Evolutionary conservation across 2,113 vertebrate genomes (phyloP).

Genomic region (Pomatostomus ruficeps): DNA sequence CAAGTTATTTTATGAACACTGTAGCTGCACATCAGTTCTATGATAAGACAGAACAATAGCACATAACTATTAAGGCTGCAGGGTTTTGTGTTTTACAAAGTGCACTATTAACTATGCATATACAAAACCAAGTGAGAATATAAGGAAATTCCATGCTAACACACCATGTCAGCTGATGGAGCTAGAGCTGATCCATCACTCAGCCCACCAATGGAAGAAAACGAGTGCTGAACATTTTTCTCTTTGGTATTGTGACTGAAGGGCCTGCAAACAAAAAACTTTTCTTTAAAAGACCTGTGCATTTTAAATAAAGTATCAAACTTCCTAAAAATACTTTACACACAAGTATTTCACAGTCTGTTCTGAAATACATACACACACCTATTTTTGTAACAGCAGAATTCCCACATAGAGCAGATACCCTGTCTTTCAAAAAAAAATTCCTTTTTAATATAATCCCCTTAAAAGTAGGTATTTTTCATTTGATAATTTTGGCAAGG

Average conservation of each 20-base stretch:
- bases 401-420: not conserved
- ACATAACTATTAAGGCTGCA: not conserved
- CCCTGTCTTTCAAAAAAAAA: not conserved
- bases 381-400: not conserved
- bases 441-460: not conserved
- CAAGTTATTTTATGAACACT: not conserved
- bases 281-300: not conserved
- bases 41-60: not conserved
- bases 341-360: not conserved
- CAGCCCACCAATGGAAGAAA: not conserved
- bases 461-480: not conserved
- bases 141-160: not conserved
- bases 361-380: not conserved
- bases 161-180: constrained; percentile 32
- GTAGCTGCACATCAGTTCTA: not conserved
- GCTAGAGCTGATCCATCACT: not conserved
- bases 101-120: not conserved
- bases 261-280: not conserved
- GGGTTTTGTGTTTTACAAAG: not conserved
- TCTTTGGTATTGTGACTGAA: constrained; percentile 13
- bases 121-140: not conserved
- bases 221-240: not conserved
- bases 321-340: not conserved
- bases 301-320: not conserved
- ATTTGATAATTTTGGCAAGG: not conserved